Conservation (phyloP, 2,797 vertebrate species). For the Kryptopterus vitreolus region DNA sequence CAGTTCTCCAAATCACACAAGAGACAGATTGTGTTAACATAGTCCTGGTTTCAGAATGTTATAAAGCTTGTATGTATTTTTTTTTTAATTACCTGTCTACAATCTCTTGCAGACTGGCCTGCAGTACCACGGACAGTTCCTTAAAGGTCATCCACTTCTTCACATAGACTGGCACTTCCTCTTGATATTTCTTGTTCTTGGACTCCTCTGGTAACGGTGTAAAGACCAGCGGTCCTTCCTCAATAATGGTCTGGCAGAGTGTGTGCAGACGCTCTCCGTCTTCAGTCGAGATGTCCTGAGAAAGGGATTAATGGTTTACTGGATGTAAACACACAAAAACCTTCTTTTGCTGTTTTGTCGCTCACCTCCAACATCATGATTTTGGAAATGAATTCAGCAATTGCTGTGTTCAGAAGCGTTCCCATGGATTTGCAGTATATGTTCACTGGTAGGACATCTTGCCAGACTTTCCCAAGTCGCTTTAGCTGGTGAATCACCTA, state of each 20-base stretch:
- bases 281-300: constrained; percentile 93
- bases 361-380: constrained; percentile 89
- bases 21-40: neutral
- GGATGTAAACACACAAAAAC: neutral
- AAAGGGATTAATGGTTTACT: neutral
- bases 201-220: constrained; percentile 84
- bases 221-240: constrained; percentile 90
- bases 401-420: constrained; percentile 85
- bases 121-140: constrained; percentile 86
- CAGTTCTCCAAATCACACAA: neutral
- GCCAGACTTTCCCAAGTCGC: constrained; percentile 91
- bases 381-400: constrained; percentile 83
- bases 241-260: constrained; percentile 84
- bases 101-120: constrained; percentile 91
- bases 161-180: constrained; percentile 89
- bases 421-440: constrained; percentile 96
- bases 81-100: constrained; percentile 81
- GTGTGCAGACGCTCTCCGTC: constrained; percentile 88
- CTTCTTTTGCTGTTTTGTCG: no score
- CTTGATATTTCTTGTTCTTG: constrained; percentile 87
- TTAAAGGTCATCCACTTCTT: constrained; percentile 90
- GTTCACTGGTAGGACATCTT: constrained; percentile 89
- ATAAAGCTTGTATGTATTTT: neutral
- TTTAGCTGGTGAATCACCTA: constrained; percentile 94
- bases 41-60: no score